phyloP scores from a whole-genome alignment of 2,888 invertebrate genomes.

The Cephus runcator region DNA sequence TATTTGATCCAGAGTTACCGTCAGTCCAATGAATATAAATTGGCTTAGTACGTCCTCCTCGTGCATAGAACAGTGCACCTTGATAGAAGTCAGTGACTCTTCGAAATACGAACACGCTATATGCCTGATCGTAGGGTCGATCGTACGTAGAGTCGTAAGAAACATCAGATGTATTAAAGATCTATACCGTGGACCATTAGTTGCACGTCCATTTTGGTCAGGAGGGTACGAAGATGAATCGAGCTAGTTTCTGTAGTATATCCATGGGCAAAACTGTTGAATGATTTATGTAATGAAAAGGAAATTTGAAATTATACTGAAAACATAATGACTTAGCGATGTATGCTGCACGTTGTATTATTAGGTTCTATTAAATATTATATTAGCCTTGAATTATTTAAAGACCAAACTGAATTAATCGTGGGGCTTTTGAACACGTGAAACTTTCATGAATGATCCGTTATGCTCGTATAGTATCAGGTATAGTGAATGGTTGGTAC shows the following conservation, averaged over 20 bases:
- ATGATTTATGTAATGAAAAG: no score
- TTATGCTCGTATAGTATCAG: neutral
- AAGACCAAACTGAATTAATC: neutral
- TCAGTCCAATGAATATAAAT: slow-evolving; percentile 18
- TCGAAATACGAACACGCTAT: neutral
- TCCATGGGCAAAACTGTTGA: neutral
- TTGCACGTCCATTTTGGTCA: neutral
- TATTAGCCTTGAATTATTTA: neutral
- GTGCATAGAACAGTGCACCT: neutral
- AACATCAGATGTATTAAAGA: neutral
- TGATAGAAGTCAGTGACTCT: neutral
- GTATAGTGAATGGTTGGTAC: neutral
- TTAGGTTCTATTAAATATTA: neutral
- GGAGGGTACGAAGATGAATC: neutral
- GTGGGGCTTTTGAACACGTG: neutral
- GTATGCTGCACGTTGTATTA: neutral
- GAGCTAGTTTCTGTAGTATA: neutral
- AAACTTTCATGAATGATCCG: neutral
- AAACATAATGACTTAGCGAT: neutral
- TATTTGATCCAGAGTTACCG: slow-evolving; percentile 20
- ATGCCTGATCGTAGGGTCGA: no score
- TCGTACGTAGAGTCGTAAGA: neutral
- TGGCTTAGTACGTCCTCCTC: slow-evolving; percentile 5
- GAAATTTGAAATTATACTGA: no score
- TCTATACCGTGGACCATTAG: neutral